Evolutionary conservation across 2,797 vertebrate genomes (phyloP).

Genomic region (Brotula barbata): DNA sequence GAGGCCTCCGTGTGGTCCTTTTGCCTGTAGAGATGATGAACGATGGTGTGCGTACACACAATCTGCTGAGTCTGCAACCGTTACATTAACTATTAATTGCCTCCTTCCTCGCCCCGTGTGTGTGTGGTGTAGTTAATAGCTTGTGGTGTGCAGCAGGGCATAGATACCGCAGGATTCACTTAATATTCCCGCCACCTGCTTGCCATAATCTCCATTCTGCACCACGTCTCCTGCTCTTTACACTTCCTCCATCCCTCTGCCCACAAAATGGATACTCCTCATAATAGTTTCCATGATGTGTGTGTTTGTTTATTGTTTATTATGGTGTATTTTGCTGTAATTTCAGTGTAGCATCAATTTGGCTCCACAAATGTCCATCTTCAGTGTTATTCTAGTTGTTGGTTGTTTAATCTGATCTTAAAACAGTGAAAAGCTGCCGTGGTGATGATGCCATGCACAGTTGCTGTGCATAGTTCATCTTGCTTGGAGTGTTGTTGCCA

Average conservation of each 20-base stretch:
- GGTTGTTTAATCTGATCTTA: too few relatives aligned
- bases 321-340: slow-evolving; percentile 13
- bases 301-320: slow-evolving; percentile 11
- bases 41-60: slow-evolving; percentile 44
- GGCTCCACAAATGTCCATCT: not conserved
- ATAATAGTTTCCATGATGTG: slow-evolving; percentile 17
- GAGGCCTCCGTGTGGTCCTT: slow-evolving; percentile 25
- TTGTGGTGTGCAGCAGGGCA: slow-evolving; percentile 58
- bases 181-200: slow-evolving; percentile 70
- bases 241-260: slow-evolving; percentile 49
- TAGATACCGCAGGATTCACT: slow-evolving; percentile 66
- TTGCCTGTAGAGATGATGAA: slow-evolving; percentile 57
- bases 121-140: slow-evolving; percentile 53
- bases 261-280: slow-evolving; percentile 22
- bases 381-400: too few relatives aligned
- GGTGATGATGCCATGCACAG: slow-evolving; percentile 28
- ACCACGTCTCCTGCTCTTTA: slow-evolving; percentile 43
- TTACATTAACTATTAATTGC: slow-evolving; percentile 69
- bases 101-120: slow-evolving; percentile 28
- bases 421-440: too few relatives aligned
- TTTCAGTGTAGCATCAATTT: slow-evolving; percentile 20
- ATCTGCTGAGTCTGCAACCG: slow-evolving; percentile 62
- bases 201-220: slow-evolving; percentile 64
- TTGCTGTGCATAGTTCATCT: slow-evolving; percentile 23
- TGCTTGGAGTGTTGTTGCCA: slow-evolving; percentile 45